Evolutionary conservation across 1,140 invertebrate genomes (phyloP).

Genomic region (Callitettix versicolor): DNA sequence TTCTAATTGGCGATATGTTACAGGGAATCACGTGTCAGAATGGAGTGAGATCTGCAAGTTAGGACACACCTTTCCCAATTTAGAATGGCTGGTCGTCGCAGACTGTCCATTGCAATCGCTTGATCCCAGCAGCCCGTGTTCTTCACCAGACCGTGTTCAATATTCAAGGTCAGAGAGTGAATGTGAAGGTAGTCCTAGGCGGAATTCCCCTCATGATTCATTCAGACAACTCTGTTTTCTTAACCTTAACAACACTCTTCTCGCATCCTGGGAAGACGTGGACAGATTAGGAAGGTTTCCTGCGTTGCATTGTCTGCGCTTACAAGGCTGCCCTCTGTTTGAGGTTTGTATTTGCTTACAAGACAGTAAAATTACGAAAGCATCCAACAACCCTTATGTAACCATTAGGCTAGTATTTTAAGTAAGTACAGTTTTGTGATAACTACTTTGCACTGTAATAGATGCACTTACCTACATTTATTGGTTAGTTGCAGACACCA

Average conservation of each 20-base stretch:
- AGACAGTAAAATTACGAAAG: too few species aligned
- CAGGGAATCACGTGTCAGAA: conserved; percentile 65
- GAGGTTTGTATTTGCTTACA: too few species aligned
- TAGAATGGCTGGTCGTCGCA: conserved; percentile 73
- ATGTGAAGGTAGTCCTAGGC: conserved; percentile 31
- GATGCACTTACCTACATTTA: too few species aligned
- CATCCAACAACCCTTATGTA: too few species aligned
- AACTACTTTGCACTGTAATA: neutral
- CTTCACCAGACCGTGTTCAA: conserved; percentile 14
- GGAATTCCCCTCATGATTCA: conserved; percentile 39
- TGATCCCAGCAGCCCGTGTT: conserved; percentile 29
- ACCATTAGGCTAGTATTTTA: too few species aligned
- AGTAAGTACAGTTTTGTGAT: too few species aligned
- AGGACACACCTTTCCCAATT: conserved; percentile 69
- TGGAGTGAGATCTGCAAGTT: conserved; percentile 77
- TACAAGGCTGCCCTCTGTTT: conserved; percentile 47
- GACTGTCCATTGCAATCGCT: conserved; percentile 68
- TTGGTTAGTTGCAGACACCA: too few species aligned
- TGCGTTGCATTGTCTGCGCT: conserved; percentile 64
- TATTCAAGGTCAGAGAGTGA: conserved; percentile 39
- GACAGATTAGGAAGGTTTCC: conserved; percentile 73
- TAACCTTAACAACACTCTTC: conserved; percentile 71
- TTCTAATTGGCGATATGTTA: too few species aligned
- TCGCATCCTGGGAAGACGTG: conserved; percentile 79
- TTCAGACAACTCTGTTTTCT: conserved; percentile 63